Percentiles rank a stretch among this genome's conserved stretches.
phyloP scores from a whole-genome alignment of 2,113 vertebrate species.

The Chauna torquata region DNA sequence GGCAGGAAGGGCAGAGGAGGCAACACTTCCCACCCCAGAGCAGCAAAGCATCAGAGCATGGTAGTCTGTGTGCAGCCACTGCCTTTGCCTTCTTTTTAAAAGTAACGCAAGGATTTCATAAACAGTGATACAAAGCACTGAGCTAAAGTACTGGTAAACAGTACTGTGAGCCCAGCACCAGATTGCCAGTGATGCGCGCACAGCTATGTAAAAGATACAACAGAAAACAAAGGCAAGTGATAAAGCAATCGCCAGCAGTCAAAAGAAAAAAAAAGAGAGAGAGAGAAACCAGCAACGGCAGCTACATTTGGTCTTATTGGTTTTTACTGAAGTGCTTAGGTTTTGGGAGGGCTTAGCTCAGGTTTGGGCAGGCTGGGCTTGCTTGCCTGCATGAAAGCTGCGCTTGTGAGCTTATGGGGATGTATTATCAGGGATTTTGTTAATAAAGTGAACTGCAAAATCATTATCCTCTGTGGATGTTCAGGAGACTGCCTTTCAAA shows the following conservation, averaged over 20 bases:
- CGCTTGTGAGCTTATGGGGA: background rate
- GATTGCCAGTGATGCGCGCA: fast-evolving
- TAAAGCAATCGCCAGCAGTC: background rate
- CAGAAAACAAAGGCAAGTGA: background rate
- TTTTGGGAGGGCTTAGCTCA: background rate
- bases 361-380: background rate
- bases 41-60: background rate
- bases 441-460: background rate
- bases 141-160: background rate
- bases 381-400: background rate
- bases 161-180: background rate
- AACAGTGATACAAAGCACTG: background rate
- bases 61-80: background rate
- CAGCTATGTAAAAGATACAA: background rate
- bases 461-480: background rate
- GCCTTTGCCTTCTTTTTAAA: background rate
- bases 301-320: background rate
- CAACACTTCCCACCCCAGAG: background rate
- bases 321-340: background rate
- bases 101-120: background rate
- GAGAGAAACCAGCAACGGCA: background rate
- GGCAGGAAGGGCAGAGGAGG: background rate
- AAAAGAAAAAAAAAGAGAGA: background rate
- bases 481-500: background rate
- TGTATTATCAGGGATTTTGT: background rate